Conservation (phyloP, 2,888 invertebrate genomes). For the Flexamia atlantica region DNA sequence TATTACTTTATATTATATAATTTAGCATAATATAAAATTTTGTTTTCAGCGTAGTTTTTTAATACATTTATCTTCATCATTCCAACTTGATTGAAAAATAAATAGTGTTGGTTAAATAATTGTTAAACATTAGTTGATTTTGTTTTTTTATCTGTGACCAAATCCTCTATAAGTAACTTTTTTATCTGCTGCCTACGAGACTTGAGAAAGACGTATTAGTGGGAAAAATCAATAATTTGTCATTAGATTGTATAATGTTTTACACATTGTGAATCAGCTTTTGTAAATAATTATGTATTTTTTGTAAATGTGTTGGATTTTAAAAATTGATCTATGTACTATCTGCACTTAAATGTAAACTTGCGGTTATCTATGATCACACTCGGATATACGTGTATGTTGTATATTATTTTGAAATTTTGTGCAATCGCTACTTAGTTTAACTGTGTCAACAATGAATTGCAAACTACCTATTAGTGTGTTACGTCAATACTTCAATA, state of each 20-base stretch:
- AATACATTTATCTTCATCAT: too few species aligned
- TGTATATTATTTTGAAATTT: conserved; percentile 11
- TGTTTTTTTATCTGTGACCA: too few species aligned
- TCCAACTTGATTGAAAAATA: too few species aligned
- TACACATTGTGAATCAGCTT: neutral
- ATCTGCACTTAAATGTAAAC: neutral
- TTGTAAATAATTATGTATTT: conserved; percentile 14
- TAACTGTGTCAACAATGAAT: neutral
- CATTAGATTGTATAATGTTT: neutral
- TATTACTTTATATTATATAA: too few species aligned
- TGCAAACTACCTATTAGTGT: too few species aligned
- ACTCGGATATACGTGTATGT: conserved; percentile 38
- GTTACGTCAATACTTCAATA: too few species aligned
- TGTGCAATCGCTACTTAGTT: neutral
- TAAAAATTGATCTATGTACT: neutral
- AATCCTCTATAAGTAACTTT: too few species aligned
- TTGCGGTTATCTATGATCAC: neutral
- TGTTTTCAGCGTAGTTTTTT: too few species aligned
- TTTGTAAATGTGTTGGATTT: neutral
- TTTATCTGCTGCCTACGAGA: neutral
- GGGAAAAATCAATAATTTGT: conserved; percentile 7
- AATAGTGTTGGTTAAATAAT: too few species aligned
- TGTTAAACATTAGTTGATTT: too few species aligned
- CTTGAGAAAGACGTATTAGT: conserved; percentile 25
- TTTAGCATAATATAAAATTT: too few species aligned